Percentiles rank a stretch among this genome's conserved stretches.
phyloP scores from a whole-genome alignment of 1,140 invertebrate genomes.

The Sitobion miscanthi region DNA sequence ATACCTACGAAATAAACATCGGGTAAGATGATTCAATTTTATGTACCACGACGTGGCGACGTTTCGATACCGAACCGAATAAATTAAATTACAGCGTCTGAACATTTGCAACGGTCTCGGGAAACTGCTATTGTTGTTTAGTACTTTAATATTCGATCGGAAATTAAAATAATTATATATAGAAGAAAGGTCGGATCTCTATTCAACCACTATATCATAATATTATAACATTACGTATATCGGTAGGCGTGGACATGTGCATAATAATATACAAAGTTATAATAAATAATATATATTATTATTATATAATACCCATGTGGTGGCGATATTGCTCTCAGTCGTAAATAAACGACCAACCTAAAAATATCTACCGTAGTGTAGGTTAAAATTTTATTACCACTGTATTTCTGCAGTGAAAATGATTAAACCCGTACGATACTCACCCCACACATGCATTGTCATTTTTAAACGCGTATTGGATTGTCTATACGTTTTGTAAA shows the following conservation, averaged over 20 bases:
- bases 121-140: not conserved
- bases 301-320: not conserved
- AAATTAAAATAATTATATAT: not conserved
- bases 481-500: too few species aligned
- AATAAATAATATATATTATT: not conserved
- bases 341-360: not conserved
- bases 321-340: not conserved
- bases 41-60: not conserved
- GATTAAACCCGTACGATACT: too few species aligned
- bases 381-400: not conserved
- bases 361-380: not conserved
- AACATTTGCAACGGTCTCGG: not conserved
- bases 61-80: not conserved
- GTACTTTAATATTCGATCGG: constrained; percentile 1
- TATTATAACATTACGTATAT: not conserved
- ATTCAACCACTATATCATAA: not conserved
- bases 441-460: too few species aligned
- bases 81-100: not conserved
- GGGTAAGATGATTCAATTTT: not conserved
- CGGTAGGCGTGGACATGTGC: not conserved
- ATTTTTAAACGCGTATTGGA: too few species aligned
- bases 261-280: too few species aligned
- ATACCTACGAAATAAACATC: not conserved
- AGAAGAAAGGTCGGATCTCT: not conserved
- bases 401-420: not conserved